Base-by-base conservation (phyloP, 2,888 invertebrate species). In the Drosophila subsilvestris region DNA sequence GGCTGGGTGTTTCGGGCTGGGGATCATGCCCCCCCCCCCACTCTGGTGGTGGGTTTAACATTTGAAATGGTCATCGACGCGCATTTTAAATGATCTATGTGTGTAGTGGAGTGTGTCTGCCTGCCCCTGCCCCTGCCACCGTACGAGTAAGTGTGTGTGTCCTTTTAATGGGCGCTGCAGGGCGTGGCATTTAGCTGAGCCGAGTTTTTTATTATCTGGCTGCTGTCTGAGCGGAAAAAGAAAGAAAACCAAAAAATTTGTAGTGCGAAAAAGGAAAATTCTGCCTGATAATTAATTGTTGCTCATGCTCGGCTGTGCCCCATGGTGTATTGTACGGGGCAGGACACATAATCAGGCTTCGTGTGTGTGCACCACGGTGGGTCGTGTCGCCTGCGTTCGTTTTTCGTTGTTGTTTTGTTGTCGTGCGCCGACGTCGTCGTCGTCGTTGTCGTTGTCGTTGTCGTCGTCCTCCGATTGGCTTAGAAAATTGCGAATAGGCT, bases 401-500 rank as follows among this genome's bases (percentile, higher is more conserved):
- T 44, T 51, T 25, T 75, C 86, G 88, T 78, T 81, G 62, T 87
- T 87, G 79, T 87, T 83, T 83, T 84, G 77, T 83, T 79, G 69
- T 88, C 84, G 84, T 88, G 78, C 80, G 86, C 83, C 81, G 78
- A 73, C 78, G 72, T 79, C 71, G 63, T 68, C 67, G 68, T 62
- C 68, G 65, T 79, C 78, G 53, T 79, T 78, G 45, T 27, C 59
- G 25, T 25, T 48, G 59, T 74, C 54, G 50, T 62, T 37, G 62
- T 63, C 68, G 44, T 74, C 60, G 59, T 49, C 47, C 86, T 90
- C 86, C 91, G 90, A 90, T 90, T 90, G 90, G 90, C 85, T 90
- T 90, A 90, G 91, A 91, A 90, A 90, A 86, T 89, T 86, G 84
- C 90, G 89, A 89, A 89, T 90, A 90, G 90, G 90, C 90, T 90